Evolutionary conservation across 1,140 invertebrate genomes (phyloP).

Genomic region (Leptopilina clavipes): DNA sequence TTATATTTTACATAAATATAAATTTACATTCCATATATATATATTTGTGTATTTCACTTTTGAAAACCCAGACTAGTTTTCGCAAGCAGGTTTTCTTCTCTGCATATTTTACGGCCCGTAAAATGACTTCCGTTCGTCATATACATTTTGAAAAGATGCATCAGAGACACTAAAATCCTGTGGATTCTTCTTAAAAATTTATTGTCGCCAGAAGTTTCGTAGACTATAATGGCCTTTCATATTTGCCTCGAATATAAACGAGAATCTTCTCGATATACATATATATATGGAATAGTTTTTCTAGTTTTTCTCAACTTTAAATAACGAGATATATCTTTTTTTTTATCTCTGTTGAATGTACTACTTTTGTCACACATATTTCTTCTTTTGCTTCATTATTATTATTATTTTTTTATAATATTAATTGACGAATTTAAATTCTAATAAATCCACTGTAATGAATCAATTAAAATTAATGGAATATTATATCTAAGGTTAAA

Average conservation of each 20-base stretch:
- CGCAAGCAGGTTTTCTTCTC: background rate
- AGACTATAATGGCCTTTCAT: background rate
- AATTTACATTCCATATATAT: too few species aligned
- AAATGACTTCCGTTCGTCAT: conserved; percentile 18
- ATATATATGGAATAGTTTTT: too few species aligned
- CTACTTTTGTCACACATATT: too few species aligned
- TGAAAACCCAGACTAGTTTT: background rate
- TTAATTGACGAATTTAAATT: too few species aligned
- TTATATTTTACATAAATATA: background rate
- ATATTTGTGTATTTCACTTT: background rate
- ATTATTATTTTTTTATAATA: too few species aligned
- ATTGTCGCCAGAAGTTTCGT: background rate
- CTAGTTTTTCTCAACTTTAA: too few species aligned
- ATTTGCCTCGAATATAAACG: background rate
- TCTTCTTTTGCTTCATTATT: too few species aligned
- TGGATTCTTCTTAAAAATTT: conserved; percentile 17
- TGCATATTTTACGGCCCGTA: conserved; percentile 8
- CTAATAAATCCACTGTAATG: too few species aligned
- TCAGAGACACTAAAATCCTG: conserved; percentile 4
- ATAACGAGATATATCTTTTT: too few species aligned
- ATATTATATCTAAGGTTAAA: too few species aligned
- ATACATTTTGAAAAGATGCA: conserved; percentile 13
- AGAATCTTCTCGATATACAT: background rate
- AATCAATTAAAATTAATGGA: too few species aligned
- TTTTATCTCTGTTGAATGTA: too few species aligned